These are phyloP conservation scores for Enoplosus armatus DNA, from an alignment of 2,797 vertebrate species.

Conservation along the genomic window DNA sequence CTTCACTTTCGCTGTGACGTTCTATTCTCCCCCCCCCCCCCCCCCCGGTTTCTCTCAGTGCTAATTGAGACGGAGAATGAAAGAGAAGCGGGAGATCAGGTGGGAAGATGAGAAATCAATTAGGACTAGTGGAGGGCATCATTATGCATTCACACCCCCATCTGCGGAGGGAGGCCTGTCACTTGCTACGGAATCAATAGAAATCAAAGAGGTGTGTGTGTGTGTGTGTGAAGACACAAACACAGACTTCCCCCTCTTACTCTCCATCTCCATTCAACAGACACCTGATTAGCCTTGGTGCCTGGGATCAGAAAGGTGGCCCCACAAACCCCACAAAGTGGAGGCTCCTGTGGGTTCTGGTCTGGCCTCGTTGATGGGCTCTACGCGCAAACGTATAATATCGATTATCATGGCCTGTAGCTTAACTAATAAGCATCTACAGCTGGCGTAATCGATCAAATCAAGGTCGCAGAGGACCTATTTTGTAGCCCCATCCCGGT, in stretches of 20 bases:
- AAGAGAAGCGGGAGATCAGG: conserved; percentile 70
- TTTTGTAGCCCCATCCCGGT: background rate
- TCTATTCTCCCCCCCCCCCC: too few species aligned
- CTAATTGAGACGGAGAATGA: conserved; percentile 69
- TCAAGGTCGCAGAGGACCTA: conserved; percentile 24
- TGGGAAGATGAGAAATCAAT: conserved; percentile 85
- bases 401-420: conserved; percentile 34
- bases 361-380: conserved; percentile 28
- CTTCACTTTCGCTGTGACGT: too few species aligned
- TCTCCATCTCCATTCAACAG: conserved; percentile 46
- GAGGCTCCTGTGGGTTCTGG: conserved; percentile 23
- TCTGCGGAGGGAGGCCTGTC: conserved; percentile 69
- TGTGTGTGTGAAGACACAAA: conserved; percentile 24
- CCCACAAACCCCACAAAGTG: conserved; percentile 65
- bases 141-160: conserved; percentile 74
- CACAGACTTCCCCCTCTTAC: background rate
- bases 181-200: conserved; percentile 75
- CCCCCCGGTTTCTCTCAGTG: conserved; percentile 38
- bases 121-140: conserved; percentile 77
- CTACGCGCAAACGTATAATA: conserved; percentile 4
- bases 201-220: conserved; percentile 62
- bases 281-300: conserved; percentile 51
- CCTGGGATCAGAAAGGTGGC: conserved; percentile 56
- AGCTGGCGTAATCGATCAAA: conserved; percentile 15
- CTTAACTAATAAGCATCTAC: conserved; percentile 37